phyloP scores from a whole-genome alignment of 2,888 invertebrate species.

The Amphiduros pacificus region DNA sequence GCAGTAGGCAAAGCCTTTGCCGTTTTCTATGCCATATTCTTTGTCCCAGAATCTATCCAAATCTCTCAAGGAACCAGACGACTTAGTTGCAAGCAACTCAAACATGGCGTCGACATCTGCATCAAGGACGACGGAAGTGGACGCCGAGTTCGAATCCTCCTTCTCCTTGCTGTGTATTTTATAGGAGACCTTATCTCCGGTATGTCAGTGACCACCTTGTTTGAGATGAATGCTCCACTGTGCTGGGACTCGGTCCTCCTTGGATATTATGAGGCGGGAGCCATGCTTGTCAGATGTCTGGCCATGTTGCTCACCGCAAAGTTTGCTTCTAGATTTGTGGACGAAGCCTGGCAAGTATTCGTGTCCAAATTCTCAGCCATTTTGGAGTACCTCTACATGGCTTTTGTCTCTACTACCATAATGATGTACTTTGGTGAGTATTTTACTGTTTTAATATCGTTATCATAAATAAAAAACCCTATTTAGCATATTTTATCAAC shows the following conservation, averaged over 20 bases:
- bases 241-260: slow-evolving; percentile 12
- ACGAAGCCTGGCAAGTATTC: slow-evolving; percentile 1
- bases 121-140: slow-evolving; percentile 9
- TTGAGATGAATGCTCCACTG: slow-evolving; percentile 13
- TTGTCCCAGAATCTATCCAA: slow-evolving; percentile 9
- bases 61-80: not conserved
- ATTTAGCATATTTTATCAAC: not conserved
- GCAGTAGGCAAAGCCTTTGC: not conserved
- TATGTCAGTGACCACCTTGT: slow-evolving; percentile 2
- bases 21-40: slow-evolving; percentile 12
- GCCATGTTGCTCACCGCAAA: not conserved
- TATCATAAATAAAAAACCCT: not conserved
- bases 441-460: not conserved
- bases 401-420: not conserved
- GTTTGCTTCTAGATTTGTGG: not conserved
- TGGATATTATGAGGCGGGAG: slow-evolving; percentile 1
- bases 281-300: slow-evolving; percentile 5
- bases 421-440: slow-evolving; percentile 12
- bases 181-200: not conserved
- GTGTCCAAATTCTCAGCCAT: not conserved
- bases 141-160: not conserved
- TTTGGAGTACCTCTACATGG: slow-evolving; percentile 2
- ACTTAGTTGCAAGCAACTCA: not conserved
- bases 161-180: not conserved
- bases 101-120: not conserved